Evolutionary conservation across 2,888 invertebrate genomes (phyloP), one percentile per base, ranked within the genome.

Genomic region (Sialis lutaria): DNA sequence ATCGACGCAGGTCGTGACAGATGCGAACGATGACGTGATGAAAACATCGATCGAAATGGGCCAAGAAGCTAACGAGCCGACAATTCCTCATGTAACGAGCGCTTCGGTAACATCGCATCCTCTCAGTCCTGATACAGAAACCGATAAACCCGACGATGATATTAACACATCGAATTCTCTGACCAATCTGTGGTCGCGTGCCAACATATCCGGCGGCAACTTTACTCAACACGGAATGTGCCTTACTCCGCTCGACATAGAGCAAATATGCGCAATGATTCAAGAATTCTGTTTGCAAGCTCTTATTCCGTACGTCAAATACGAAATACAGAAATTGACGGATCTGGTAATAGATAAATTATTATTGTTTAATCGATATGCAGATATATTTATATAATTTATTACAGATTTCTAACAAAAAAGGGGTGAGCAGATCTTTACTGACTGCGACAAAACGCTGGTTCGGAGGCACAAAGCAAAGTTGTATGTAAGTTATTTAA

Each of bases 371-470:
- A n/a, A n/a, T n/a, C n/a, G 41, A 37, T n/a, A 13, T 5, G 2
- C 40, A 4, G 32, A 31, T 22, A 22, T 12, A 48, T 46, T 42
- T 46, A 32, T 33, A 40, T 8, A 30, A 9, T 44, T 50, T 50
- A 45, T 47, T 65, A 47, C 51, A 77, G 77, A 78, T 84, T 47
- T 79, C 84, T 22, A 86, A 85, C 58, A 85, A 85, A 59, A 93
- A 95, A 64, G 92, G 93, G 6, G 84, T 96, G 4, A 90, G 93
- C 60, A 78, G 91, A 59, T 92, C 93, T 0, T 68, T 97, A 51
- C 75, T 97, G 52, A 92, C 88, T 61, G 95, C 92, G 12, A 93
- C 96, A 2, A 93, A 92, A 67, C 75, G 95, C 55, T 92, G 92
- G 87, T 95, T 96, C 67, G 88, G 87, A 12, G 85, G 89, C 6